A percentile compares a stretch with the other conserved stretches of the same genome.
These are phyloP conservation scores for Rhimphoctona megacephalus DNA, from an alignment of 2,888 invertebrate species.

Conservation along the genomic window DNA sequence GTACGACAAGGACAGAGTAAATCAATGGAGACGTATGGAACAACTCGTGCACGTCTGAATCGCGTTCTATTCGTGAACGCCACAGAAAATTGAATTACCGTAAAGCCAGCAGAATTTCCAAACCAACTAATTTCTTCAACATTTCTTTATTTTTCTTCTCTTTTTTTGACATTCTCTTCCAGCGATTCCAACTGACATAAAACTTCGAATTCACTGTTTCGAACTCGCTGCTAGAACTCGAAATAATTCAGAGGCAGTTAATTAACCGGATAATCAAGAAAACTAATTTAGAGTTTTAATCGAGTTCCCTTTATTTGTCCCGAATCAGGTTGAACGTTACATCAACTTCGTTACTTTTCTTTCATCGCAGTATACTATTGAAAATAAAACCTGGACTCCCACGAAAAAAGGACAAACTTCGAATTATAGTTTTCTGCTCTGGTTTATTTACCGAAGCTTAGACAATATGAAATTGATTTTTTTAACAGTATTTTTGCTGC, in stretches of 20 bases:
- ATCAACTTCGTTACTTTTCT: constrained; percentile 6
- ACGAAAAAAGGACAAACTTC: not conserved
- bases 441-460: not conserved
- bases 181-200: not conserved
- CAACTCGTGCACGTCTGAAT: constrained; percentile 60
- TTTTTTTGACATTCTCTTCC: constrained; percentile 11
- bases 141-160: not conserved
- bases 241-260: constrained; percentile 8
- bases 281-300: constrained; percentile 17
- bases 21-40: constrained; percentile 63
- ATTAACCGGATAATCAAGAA: constrained; percentile 18
- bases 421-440: not conserved
- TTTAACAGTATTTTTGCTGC: not conserved
- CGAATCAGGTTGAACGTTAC: constrained; percentile 17
- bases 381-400: not conserved
- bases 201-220: not conserved
- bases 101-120: constrained; percentile 32
- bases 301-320: constrained; percentile 14
- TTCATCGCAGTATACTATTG: not conserved
- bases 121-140: constrained; percentile 41
- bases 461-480: not conserved
- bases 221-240: not conserved
- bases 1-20: constrained; percentile 29
- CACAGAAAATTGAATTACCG: constrained; percentile 78
- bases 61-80: constrained; percentile 67